Evolutionary conservation across 2,888 invertebrate species (phyloP).

Genomic region (Dicyrtomina minuta): DNA sequence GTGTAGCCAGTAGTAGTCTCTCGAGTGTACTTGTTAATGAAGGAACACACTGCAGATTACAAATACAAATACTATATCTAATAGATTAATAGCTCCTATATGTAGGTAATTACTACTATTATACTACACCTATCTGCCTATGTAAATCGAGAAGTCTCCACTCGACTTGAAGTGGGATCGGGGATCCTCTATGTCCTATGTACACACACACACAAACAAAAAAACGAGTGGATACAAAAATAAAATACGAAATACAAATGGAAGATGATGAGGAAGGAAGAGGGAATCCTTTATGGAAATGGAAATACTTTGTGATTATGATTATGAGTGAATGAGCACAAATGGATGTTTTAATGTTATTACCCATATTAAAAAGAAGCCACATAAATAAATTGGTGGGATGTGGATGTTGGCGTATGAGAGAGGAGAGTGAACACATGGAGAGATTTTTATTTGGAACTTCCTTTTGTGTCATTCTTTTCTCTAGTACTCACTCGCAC

Average conservation of each 20-base stretch:
- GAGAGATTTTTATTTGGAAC: conserved; percentile 31
- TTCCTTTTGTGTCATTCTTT: conserved; percentile 26
- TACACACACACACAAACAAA: too few relatives aligned
- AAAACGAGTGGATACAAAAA: neutral
- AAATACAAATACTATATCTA: too few relatives aligned
- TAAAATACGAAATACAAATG: conserved; percentile 1
- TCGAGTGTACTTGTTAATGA: too few relatives aligned
- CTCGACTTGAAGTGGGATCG: neutral
- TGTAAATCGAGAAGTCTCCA: conserved; percentile 16
- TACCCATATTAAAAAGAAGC: conserved; percentile 5
- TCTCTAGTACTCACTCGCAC: too few relatives aligned
- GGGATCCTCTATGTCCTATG: too few relatives aligned
- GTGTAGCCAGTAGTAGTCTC: too few relatives aligned
- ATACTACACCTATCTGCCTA: too few relatives aligned
- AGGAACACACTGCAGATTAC: neutral
- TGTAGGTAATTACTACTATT: too few relatives aligned
- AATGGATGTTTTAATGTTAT: conserved; percentile 22
- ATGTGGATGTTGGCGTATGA: neutral
- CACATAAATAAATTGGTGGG: conserved; percentile 17
- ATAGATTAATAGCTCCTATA: too few relatives aligned
- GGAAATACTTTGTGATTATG: conserved; percentile 23
- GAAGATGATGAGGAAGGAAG: conserved; percentile 12
- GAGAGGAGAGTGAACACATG: conserved; percentile 5
- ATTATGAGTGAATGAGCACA: conserved; percentile 34
- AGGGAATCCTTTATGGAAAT: neutral